Base-by-base conservation (phyloP, 2,888 invertebrate species). In the Clunio marinus region DNA sequence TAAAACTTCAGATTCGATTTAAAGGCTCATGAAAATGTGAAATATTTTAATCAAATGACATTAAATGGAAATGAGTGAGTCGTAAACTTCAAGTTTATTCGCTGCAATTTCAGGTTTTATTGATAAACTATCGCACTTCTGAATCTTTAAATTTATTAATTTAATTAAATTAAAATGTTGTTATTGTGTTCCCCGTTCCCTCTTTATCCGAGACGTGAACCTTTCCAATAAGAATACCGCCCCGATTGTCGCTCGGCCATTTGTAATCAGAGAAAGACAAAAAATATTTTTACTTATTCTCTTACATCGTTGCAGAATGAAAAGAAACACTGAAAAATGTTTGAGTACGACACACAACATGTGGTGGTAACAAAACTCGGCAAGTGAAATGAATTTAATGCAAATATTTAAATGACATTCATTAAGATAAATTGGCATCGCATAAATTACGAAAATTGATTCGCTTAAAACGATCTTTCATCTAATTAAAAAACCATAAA, bases 241-340 rank as follows among this genome's bases (percentile, higher is more conserved):
- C n/a, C n/a, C n/a, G n/a, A n/a, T n/a, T n/a, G n/a, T 51, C 45
- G 45, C 17, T 22, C 58, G 37, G 63, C 63, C 63, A 63, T 63
- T 63, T 63, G 63, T 63, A 51, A 63, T 63, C 41, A 63, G 63
- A 65, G 24, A 46, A 65, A 37, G 63, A 65, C 63, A 65, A 27
- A 65, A 45, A 45, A 51, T 22, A 22, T 5, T 20, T 22, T 51
- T 13, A 17, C 51, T 22, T 22, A 17, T 3, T 8, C 15, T n/a
- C 15, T 8, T 13, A 32, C 13, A 13, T 15, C 10, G 15, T 4
- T 51, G 24, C 51, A 7, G 20, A 20, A 17, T n/a, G 24, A 51
- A 3, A 51, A 22, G 7, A 32, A 32, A 32, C 10, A 7, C 5
- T 32, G 10, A 32, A 32, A 32, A 51, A 22, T 51, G 8, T 17